Evolutionary conservation across 2,113 vertebrate species (phyloP), one percentile per base, ranked within the genome.

Genomic region (Nanorana parkeri): DNA sequence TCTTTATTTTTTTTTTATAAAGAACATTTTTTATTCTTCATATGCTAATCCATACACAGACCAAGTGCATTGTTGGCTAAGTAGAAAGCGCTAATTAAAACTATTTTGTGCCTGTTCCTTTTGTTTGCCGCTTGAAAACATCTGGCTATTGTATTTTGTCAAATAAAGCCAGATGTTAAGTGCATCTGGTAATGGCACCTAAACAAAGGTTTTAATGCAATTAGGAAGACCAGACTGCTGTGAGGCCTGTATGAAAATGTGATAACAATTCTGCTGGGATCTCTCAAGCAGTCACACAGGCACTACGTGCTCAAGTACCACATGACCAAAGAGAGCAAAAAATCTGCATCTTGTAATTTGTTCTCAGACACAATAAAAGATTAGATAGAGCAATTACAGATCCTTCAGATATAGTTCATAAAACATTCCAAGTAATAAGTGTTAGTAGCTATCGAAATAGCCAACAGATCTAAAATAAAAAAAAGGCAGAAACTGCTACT

Each of bases 151-250:
- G 90, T 87, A 87, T 87, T 90, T 87, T 88, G 87, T 84, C 91
- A 87, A 90, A 89, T 85, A 87, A 89, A 58, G 90, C 92, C 94
- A 94, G 93, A 90, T 94, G 93, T 88, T 85, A 88, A 85, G 90
- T 91, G 92, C 91, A 91, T 89, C 86, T 91, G 87, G 89, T 87
- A 85, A 90, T 91, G 56, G 85, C 90, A 88, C 65, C 82, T 83
- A 90, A 90, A 94, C 93, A 94, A 94, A 88, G 91, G 84, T 76
- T 61, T 87, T 87, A 88, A 92, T 93, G 92, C 91, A 92, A 94
- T 94, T 89, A 91, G 85, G 88, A 85, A 88, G 85, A 84, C 13
- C 55, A 88, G 92, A 90, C 91, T 87, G 88, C 86, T 77, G 84
- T 0, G 69, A 88, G 85, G 85, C 91, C 86, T 89, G 51, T 90